Percentiles rank a stretch among this genome's conserved stretches.
Conservation (phyloP, 2,113 vertebrate genomes). For the Megalops atlanticus region DNA sequence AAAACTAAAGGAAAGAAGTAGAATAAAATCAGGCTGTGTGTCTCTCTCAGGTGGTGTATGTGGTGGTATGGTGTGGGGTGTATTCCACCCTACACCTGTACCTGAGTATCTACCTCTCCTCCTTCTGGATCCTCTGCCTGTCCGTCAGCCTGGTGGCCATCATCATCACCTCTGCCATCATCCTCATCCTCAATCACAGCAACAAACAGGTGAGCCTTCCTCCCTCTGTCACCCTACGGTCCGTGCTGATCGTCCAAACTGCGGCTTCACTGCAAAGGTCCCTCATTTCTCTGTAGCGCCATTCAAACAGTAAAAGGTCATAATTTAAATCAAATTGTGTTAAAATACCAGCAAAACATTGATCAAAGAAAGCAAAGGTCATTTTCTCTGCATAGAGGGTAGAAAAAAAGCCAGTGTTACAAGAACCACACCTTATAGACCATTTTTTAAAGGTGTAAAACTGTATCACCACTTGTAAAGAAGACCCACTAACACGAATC, state of each 20-base stretch:
- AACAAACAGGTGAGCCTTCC: constrained; percentile 59
- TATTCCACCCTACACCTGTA: constrained; percentile 72
- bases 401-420: too few relatives aligned
- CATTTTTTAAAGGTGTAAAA: too few relatives aligned
- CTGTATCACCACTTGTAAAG: too few relatives aligned
- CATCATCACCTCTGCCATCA: constrained; percentile 63
- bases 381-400: too few relatives aligned
- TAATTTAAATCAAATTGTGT: neutral
- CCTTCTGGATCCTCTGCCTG: constrained; percentile 72
- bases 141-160: constrained; percentile 65
- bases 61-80: constrained; percentile 71
- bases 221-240: neutral
- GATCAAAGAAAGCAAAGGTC: too few relatives aligned
- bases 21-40: too few relatives aligned
- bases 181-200: constrained; percentile 63
- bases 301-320: too few relatives aligned
- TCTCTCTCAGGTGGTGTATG: constrained; percentile 62
- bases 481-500: neutral
- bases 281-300: too few relatives aligned
- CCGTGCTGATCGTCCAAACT: neutral
- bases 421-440: too few relatives aligned
- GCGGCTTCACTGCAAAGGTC: neutral
- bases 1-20: too few relatives aligned
- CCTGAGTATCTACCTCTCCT: constrained; percentile 39
- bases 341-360: neutral